Evolutionary conservation across 1,140 invertebrate species (phyloP), one percentile per base, ranked within the genome.

Genomic region (Magallana ariakensis): DNA sequence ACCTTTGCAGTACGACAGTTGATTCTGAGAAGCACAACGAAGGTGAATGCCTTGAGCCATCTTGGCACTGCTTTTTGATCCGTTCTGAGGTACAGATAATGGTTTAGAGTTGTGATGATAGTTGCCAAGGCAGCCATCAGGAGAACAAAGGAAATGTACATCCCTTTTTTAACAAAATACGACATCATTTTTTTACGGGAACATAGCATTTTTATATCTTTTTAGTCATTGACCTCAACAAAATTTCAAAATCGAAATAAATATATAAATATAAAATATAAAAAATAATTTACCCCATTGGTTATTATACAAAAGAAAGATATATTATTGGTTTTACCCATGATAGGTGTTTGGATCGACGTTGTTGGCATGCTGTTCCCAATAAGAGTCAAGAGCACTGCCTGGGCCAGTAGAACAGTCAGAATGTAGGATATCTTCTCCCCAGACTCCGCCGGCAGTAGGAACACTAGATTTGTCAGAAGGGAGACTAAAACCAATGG

Each of bases 361-460:
- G 90, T 90, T 19, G 88, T 82, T 9, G 91, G 91, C 89, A 92
- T 88, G 33, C 84, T 88, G 13, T 87, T 87, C 10, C 87, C 84
- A 5, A 92, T 82, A 13, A 92, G 75, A 10, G 87, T 91, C 75
- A 92, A 46, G 15, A 92, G 85, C 46, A 92, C 90, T 54, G 90
- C 90, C 22, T 87, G 84, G 8, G 90, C 89, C 53, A 92, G 87
- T 2, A 92, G 83, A 8, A 88, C 87, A 13, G 90, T 91, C 62
- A 92, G 54, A 9, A 84, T 86, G 84, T 89, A 91, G 26, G 88
- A 84, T 11, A 92, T 87, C 84, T 90, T 91, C 85, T 92, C 91
- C 16, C 91, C 91, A 15, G 87, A 88, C 6, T 92, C 91, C 15
- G 85, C 46, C 33, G 91, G 91, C 22, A 92, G 62, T 13, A 92